Base-by-base conservation (phyloP, 2,888 invertebrate genomes). In the Crematogaster levior region DNA sequence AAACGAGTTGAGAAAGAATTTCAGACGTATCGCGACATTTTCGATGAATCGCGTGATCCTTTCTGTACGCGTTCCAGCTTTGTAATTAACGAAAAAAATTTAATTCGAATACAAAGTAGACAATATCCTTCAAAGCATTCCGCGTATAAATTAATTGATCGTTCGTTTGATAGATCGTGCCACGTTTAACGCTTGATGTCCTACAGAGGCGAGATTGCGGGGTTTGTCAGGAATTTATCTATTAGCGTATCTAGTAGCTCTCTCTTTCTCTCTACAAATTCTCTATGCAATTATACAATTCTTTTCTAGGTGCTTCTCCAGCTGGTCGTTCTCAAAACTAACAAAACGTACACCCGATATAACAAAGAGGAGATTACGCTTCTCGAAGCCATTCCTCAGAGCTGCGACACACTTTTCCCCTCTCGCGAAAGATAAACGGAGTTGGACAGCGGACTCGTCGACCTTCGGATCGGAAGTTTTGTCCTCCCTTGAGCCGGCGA, bases 381-480 rank as follows among this genome's bases (percentile, higher is more conserved):
- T 21, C n/a, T 77, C 40, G 72, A 43, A 70, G 72, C 53, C 77
- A 40, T 72, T 79, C 56, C 56, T 79, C 72, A 72, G 43, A 43
- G 53, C 43, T 34, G 30, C 72, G 77, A 72, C 77, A 79, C 56
- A 79, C 77, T 79, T 79, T 79, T 56, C 56, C 43, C 77, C 30
- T 66, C 72, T 72, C 77, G 43, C 77, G 77, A 79, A 79, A 74
- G 27, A 79, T 43, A 79, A 79, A 79, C 72, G 70, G 43, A 60
- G 30, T 34, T 61, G 34, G 72, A 43, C 53, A 56, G 40, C 66
- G 75, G 77, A 77, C 72, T 43, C 72, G 77, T 70, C 72, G 77
- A 72, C 77, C 77, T 79, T 79, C 77, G 75, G 48, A 70, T 77
- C 77, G 34, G 72, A 30, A 79, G 27, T 56, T 53, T 30, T n/a